A percentile compares a stretch with the other conserved stretches of the same genome.
Conservation (phyloP, 2,113 vertebrate genomes). For the Setophaga coronata region DNA sequence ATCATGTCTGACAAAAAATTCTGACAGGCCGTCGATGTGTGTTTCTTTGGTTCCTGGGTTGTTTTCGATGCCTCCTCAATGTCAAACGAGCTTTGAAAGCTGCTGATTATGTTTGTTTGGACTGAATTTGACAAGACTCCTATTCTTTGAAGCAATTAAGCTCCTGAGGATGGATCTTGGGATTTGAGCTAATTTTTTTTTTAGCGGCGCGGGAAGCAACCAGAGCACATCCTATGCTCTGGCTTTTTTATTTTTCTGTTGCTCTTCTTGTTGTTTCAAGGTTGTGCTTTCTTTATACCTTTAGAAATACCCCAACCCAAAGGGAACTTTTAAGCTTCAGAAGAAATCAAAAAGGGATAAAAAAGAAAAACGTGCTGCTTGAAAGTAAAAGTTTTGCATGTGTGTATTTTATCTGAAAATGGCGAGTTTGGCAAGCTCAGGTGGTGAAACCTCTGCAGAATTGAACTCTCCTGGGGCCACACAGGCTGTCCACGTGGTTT, state of each 20-base stretch:
- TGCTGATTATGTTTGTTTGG: slow-evolving; percentile 83
- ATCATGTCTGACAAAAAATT: slow-evolving; percentile 76
- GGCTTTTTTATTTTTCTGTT: neutral
- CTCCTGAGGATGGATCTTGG: slow-evolving; percentile 82
- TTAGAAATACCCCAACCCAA: neutral
- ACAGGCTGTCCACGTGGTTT: neutral
- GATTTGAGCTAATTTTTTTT: slow-evolving; percentile 81
- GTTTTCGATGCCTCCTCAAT: slow-evolving; percentile 80
- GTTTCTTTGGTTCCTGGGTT: slow-evolving; percentile 72
- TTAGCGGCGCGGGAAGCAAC: slow-evolving; percentile 73
- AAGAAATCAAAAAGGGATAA: neutral
- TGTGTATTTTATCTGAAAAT: neutral
- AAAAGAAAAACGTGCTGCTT: neutral
- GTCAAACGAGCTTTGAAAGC: slow-evolving; percentile 88
- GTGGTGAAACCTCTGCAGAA: neutral
- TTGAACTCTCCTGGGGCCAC: neutral
- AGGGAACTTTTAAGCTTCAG: neutral
- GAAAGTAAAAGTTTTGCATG: neutral
- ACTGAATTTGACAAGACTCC: slow-evolving; percentile 86
- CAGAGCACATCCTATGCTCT: slow-evolving; percentile 74
- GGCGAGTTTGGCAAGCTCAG: neutral
- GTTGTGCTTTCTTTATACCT: neutral
- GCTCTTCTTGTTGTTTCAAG: neutral
- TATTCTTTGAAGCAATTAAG: slow-evolving; percentile 91
- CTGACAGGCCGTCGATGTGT: slow-evolving; percentile 80